Conservation (phyloP, 2,888 invertebrate genomes). For the Conops quadrifasciatus region DNA sequence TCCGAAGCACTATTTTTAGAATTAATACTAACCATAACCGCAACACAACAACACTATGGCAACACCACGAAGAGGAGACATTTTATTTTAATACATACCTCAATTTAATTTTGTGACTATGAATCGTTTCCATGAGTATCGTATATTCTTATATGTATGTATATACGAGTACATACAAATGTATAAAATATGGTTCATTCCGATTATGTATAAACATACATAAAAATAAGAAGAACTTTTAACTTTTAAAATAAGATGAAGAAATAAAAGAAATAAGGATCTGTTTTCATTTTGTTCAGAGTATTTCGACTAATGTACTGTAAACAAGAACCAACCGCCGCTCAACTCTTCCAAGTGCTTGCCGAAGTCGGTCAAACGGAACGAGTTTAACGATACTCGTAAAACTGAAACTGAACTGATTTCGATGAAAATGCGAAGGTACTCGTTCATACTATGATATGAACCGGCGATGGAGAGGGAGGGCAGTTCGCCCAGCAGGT, state of each 20-base stretch:
- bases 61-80: too few relatives aligned
- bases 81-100: too few relatives aligned
- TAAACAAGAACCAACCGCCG: neutral
- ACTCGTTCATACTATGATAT: too few relatives aligned
- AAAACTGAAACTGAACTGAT: neutral
- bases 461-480: neutral
- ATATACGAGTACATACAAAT: neutral
- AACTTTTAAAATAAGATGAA: neutral
- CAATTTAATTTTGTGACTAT: too few relatives aligned
- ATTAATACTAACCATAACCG: too few relatives aligned
- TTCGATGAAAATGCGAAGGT: neutral
- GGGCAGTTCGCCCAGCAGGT: neutral
- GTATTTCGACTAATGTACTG: too few relatives aligned
- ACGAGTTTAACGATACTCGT: neutral
- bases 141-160: neutral
- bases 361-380: constrained; percentile 7
- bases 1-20: too few relatives aligned
- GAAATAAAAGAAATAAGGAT: neutral
- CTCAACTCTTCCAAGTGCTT: neutral
- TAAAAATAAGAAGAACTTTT: neutral
- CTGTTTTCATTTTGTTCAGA: neutral
- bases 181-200: neutral
- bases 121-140: neutral
- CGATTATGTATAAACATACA: neutral
- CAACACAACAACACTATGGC: too few relatives aligned